A percentile compares a stretch with the other conserved stretches of the same genome.
Conservation (phyloP, 2,113 vertebrate species). For the Poeciliopsis prolifica region DNA sequence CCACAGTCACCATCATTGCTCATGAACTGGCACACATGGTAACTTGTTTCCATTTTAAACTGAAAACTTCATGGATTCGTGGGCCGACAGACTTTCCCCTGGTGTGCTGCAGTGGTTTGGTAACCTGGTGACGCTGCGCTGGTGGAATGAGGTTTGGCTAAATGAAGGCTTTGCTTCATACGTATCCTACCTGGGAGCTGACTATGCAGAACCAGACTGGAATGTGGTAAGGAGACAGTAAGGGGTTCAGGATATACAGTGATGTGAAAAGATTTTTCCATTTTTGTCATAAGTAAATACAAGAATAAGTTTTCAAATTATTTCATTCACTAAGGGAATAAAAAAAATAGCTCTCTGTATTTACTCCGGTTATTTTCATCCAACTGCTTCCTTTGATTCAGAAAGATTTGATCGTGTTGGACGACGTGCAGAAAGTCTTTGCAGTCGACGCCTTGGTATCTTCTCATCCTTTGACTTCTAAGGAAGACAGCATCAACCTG, state of each 20-base stretch:
- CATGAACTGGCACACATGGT: constrained; percentile 96
- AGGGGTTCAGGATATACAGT: neutral
- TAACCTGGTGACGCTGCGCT: constrained; percentile 90
- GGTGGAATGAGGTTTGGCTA: constrained; percentile 97
- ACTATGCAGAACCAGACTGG: constrained; percentile 80
- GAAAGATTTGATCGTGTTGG: constrained; percentile 89
- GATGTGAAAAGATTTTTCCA: neutral
- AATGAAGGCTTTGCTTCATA: constrained; percentile 95
- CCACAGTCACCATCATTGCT: constrained; percentile 85
- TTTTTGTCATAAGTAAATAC: neutral
- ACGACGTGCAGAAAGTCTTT: constrained; percentile 85
- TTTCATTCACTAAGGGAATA: too few relatives aligned
- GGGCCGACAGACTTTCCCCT: neutral
- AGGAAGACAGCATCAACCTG: constrained; percentile 78
- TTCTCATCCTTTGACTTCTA: constrained; percentile 88
- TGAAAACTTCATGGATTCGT: neutral
- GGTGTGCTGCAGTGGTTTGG: constrained; percentile 87
- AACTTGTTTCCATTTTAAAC: neutral
- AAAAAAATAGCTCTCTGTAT: too few relatives aligned
- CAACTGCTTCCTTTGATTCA: constrained; percentile 49
- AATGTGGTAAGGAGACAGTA: constrained; percentile 75
- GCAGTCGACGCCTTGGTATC: constrained; percentile 83
- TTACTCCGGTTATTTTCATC: neutral
- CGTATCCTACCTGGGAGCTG: constrained; percentile 87
- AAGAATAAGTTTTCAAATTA: neutral